A percentile compares a stretch with the other conserved stretches of the same genome.
phyloP scores from a whole-genome alignment of 1,140 invertebrate genomes.

The Eurytemora carolleeae region DNA sequence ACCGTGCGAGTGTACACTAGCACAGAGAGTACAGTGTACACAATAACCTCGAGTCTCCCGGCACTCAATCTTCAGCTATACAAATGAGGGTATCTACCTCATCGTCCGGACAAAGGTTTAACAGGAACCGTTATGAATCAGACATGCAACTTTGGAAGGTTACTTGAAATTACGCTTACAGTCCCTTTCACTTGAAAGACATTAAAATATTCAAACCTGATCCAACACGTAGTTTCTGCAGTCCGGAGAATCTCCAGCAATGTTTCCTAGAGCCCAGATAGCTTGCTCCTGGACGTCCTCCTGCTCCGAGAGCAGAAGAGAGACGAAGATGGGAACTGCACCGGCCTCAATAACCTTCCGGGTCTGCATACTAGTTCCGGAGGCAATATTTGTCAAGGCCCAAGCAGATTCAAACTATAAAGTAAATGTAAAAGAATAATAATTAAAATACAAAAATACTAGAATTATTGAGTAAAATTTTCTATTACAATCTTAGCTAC shows the following conservation, averaged over 20 bases:
- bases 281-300: slow-evolving; percentile 91
- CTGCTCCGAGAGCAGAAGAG: slow-evolving; percentile 48
- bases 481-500: too few relatives aligned
- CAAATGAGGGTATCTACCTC: too few relatives aligned
- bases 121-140: too few relatives aligned
- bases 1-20: too few relatives aligned
- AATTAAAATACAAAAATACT: neutral
- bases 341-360: slow-evolving; percentile 78
- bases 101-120: too few relatives aligned
- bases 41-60: too few relatives aligned
- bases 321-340: slow-evolving; percentile 77
- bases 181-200: too few relatives aligned
- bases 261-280: slow-evolving; percentile 90
- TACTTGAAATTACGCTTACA: too few relatives aligned
- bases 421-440: slow-evolving; percentile 15
- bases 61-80: too few relatives aligned
- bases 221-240: slow-evolving; percentile 76
- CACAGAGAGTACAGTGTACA: too few relatives aligned
- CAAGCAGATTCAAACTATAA: slow-evolving; percentile 90
- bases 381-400: slow-evolving; percentile 93
- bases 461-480: neutral
- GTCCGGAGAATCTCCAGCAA: slow-evolving; percentile 81
- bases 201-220: slow-evolving; percentile 33
- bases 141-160: too few relatives aligned
- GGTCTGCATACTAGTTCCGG: slow-evolving; percentile 60